Evolutionary conservation across 2,113 vertebrate species (phyloP).

Genomic region (Tinamus guttatus): DNA sequence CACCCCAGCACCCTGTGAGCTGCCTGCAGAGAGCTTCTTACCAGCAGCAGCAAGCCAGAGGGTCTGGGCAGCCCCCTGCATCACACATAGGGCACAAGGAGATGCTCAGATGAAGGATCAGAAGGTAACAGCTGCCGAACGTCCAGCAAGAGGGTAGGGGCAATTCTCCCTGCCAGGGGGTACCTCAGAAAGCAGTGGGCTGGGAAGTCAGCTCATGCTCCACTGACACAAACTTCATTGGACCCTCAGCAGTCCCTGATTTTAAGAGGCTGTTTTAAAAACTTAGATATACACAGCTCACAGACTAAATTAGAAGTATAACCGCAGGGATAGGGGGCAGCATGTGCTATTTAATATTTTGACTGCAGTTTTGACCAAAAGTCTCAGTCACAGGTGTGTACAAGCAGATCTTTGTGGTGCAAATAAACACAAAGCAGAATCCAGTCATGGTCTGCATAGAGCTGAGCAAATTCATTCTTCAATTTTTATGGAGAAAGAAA

Average conservation of each 20-base stretch:
- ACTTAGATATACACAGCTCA: neutral
- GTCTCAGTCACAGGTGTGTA: neutral
- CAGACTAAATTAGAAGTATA: neutral
- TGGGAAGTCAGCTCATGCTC: neutral
- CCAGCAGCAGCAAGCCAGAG: neutral
- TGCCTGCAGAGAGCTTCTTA: neutral
- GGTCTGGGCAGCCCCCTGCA: neutral
- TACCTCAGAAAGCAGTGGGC: neutral
- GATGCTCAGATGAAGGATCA: fast-evolving
- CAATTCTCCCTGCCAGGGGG: neutral
- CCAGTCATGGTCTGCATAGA: neutral
- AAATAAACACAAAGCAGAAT: neutral
- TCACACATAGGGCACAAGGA: fast-evolving
- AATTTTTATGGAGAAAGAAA: neutral
- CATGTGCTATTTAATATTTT: neutral
- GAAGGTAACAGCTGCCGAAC: neutral
- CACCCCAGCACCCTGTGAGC: neutral
- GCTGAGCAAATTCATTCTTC: conserved; percentile 18
- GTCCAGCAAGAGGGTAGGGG: neutral
- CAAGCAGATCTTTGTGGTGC: neutral
- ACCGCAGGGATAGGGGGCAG: neutral
- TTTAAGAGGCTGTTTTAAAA: neutral
- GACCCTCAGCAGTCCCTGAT: neutral
- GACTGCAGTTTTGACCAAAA: neutral
- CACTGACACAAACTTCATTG: neutral